Evolutionary conservation across 1,140 invertebrate genomes (phyloP), one percentile per base, ranked within the genome.

Genomic region (Dendrolimus punctatus): DNA sequence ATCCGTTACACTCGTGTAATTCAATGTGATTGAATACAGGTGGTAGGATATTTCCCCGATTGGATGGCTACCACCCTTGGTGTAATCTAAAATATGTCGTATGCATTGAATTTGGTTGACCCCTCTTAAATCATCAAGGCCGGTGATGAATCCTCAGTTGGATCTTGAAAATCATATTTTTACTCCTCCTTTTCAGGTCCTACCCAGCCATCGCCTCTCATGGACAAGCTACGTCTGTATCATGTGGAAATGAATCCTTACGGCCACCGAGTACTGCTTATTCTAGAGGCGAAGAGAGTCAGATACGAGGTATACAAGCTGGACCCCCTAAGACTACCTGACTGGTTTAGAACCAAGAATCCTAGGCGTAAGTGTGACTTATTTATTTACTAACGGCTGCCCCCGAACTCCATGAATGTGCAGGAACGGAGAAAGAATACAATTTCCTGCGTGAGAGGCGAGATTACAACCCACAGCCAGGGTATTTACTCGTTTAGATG

Each of bases 171-270:
- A 10, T 48, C 10, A 2, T 48, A 8, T 39, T 48, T 48, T 39
- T 48, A 4, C 10, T 37, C 43, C 10, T 8, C 43, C n/a, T 40
- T 73, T 73, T 56, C 77, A 94, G 94, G 92, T 43, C 90, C 91
- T 2, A 63, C 76, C 3, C 89, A 89, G 5, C 93, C 94, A 0
- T 88, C 92, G 2, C 58, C 90, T 0, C 73, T 88, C 38, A 79
- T 87, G 41, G 93, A 91, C 9, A 92, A 92, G 65, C 69, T 96
- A 8, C 90, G 95, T 0, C 79, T 97, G 3, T 98, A 96, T 77
- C 95, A 92, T 54, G 97, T 97, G 90, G 89, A 94, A 58, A 97
- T 95, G 85, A 98, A 96, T 79, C 96, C 96, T 0, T 98, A 93
- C 71, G 94, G 95, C 0, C 93, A 97, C 76, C 88, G 96, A 58